Evolutionary conservation across 2,888 invertebrate genomes (phyloP).

Genomic region (Lingula anatina): DNA sequence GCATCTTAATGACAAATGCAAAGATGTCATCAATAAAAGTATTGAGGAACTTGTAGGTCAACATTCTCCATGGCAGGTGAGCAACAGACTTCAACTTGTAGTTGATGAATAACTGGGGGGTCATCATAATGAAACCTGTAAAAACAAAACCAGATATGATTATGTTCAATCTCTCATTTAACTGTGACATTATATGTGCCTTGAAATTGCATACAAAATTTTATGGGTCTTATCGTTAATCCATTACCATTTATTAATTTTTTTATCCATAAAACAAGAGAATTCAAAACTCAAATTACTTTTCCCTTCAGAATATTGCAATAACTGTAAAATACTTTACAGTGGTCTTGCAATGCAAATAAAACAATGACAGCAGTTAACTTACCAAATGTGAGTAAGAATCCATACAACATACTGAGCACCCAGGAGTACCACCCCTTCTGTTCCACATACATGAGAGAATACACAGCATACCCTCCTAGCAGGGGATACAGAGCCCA

Average conservation of each 20-base stretch:
- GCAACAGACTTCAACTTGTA: slow-evolving; percentile 99
- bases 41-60: slow-evolving; percentile 98
- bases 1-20: slow-evolving; percentile 99
- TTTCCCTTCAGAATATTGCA: too few relatives aligned
- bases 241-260: too few relatives aligned
- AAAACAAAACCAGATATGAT: slow-evolving; percentile 8
- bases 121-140: slow-evolving; percentile 98
- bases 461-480: slow-evolving; percentile 89
- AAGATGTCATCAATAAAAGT: slow-evolving; percentile 99
- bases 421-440: slow-evolving; percentile 99
- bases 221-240: too few relatives aligned
- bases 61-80: slow-evolving; percentile 99
- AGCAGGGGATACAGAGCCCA: slow-evolving; percentile 94
- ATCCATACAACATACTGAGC: slow-evolving; percentile 94
- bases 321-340: too few relatives aligned
- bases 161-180: background rate
- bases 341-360: too few relatives aligned
- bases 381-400: slow-evolving; percentile 79
- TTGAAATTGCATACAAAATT: too few relatives aligned
- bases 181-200: background rate
- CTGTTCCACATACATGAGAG: slow-evolving; percentile 91
- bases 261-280: too few relatives aligned
- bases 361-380: too few relatives aligned
- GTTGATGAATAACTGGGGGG: slow-evolving; percentile 99
- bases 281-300: too few relatives aligned